Base-by-base conservation (phyloP, 2,113 vertebrate species). In the Edolisoma coerulescens region DNA sequence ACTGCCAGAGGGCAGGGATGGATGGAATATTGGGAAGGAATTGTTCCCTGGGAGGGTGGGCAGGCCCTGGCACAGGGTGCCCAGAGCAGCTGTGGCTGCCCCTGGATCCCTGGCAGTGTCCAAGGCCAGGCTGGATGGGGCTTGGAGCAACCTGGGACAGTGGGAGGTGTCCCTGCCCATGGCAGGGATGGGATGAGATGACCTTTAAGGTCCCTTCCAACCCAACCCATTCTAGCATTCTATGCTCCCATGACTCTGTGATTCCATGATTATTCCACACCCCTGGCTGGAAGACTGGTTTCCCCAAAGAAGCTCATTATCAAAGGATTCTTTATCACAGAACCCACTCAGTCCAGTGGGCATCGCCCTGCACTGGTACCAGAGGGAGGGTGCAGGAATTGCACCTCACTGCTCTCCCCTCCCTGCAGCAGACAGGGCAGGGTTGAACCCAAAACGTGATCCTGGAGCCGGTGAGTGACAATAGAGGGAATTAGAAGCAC, bases 401-500 rank as follows among this genome's bases (percentile, higher is more conserved):
- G 5, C 12, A 1, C 13, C 39, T 63, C 59, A 8, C 32, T 74
- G 7, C 37, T 24, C 42, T 53, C 61, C 27, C 2, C 37, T 87
- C 39, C 39, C 33, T 49, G 47, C 61, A 71, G 49, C 11, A 4
- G 16, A 5, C 32, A 63, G 71, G 37, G 59, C 60, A 79, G 45
- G 53, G 65, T 0, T 69, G 49, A 80, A 33, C 65, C 73, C 47
- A 10, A 64, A 57, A 21, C 7, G 16, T 3, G 44, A 69, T 78
- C 89, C 52, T n/a, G 42, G 41, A 64, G 85, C 7, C 70, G 79
- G 61, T 64, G 24, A 27, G 77, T 69, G 92, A 93, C 90, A 74
- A 67, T 27, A 9, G 13, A 63, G 59, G 13, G 87, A 96, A 95
- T 95, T 57, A 54, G 91, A 93, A 96, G 95, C 95, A 95, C 82